Evolutionary conservation across 2,888 invertebrate species (phyloP).

Genomic region (Mythimna albipuncta): DNA sequence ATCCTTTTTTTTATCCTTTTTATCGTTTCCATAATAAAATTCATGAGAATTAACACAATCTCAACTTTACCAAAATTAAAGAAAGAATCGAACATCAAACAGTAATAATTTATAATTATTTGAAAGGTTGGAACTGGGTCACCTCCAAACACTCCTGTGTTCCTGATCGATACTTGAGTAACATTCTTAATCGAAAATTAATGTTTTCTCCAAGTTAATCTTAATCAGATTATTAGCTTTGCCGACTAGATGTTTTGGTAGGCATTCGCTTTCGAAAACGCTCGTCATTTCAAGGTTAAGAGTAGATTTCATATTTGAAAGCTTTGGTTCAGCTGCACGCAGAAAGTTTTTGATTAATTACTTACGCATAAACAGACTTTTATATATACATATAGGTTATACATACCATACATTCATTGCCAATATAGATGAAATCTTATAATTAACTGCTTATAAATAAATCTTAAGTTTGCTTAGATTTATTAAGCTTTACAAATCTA

Average conservation of each 20-base stretch:
- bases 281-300: conserved; percentile 14
- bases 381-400: too few species aligned
- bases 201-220: conserved; percentile 41
- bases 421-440: not conserved
- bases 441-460: not conserved
- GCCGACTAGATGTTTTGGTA: conserved; percentile 8
- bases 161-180: conserved; percentile 38
- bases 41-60: conserved; percentile 21
- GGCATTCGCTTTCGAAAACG: conserved; percentile 1
- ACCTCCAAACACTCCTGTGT: conserved; percentile 12
- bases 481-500: not conserved
- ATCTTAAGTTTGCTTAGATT: not conserved
- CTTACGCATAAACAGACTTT: not conserved
- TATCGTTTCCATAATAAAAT: too few species aligned
- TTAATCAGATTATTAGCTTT: conserved; percentile 42
- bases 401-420: not conserved
- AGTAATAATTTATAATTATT: conserved; percentile 42
- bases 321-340: not conserved
- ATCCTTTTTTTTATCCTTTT: too few species aligned
- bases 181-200: conserved; percentile 39
- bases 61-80: conserved; percentile 29
- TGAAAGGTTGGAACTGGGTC: conserved; percentile 45
- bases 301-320: not conserved
- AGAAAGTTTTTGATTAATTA: conserved; percentile 9
- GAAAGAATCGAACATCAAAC: conserved; percentile 38